phyloP scores from a whole-genome alignment of 2,797 vertebrate species.

The Ceryle rudis region DNA sequence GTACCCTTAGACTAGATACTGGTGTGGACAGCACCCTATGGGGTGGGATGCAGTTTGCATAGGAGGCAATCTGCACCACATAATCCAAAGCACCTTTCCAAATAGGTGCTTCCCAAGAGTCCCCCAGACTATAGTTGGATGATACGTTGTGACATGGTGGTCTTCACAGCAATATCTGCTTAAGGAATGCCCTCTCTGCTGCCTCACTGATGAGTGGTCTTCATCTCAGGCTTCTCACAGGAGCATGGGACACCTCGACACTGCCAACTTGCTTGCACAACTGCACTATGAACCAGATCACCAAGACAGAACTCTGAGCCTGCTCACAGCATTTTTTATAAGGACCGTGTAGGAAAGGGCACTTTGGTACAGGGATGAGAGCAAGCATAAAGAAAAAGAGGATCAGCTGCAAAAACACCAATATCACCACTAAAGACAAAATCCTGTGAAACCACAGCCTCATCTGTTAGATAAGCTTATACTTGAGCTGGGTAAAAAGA shows the following conservation, averaged over 20 bases:
- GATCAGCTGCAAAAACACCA: background rate
- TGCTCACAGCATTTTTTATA: background rate
- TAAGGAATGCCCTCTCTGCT: background rate
- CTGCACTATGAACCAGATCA: background rate
- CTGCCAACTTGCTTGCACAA: background rate
- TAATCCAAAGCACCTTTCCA: background rate
- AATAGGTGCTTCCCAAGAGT: background rate
- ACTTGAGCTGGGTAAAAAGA: background rate
- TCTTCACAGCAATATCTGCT: background rate
- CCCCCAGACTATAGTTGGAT: background rate
- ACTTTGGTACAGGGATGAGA: rapidly evolving
- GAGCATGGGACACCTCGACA: background rate
- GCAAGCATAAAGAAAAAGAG: background rate
- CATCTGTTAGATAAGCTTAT: background rate
- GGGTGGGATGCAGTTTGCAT: background rate
- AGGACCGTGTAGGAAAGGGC: background rate
- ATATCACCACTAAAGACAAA: background rate
- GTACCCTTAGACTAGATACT: background rate
- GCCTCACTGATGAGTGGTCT: background rate
- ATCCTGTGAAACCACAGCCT: background rate
- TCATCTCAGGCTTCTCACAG: background rate
- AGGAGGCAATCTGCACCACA: background rate
- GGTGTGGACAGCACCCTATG: background rate
- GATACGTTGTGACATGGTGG: background rate
- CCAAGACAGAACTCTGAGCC: background rate